Evolutionary conservation across 2,113 vertebrate genomes (phyloP).

Genomic region (Cochlearius cochlearius): DNA sequence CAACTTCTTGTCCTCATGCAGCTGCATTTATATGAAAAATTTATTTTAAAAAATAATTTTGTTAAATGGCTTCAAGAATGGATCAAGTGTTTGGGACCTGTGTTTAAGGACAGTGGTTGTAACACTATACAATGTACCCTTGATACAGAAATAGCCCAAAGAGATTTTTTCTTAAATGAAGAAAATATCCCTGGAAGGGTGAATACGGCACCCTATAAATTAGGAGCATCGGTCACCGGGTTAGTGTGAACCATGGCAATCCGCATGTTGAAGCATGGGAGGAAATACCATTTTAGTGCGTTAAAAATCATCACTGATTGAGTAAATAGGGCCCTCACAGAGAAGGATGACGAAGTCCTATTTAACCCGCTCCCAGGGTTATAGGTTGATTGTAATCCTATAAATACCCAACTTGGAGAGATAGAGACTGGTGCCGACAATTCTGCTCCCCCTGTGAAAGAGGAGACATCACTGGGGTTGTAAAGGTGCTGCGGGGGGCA

Average conservation of each 20-base stretch:
- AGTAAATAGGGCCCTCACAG: not conserved
- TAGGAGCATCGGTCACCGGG: not conserved
- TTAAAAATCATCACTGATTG: not conserved
- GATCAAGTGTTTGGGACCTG: not conserved
- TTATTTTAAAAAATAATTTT: not conserved
- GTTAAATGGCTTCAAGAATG: not conserved
- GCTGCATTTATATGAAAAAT: not conserved
- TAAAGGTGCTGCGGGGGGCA: not conserved
- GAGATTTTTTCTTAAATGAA: not conserved
- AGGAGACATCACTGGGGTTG: not conserved
- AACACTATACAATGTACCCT: not conserved
- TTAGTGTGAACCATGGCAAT: not conserved
- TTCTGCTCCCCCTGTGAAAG: not conserved
- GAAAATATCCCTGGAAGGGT: not conserved
- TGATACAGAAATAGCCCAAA: not conserved
- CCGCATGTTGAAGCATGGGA: accelerated
- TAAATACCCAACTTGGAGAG: not conserved
- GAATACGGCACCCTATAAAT: not conserved
- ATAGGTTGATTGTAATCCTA: not conserved
- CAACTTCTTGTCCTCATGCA: not conserved
- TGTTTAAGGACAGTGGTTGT: not conserved
- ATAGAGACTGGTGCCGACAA: not conserved
- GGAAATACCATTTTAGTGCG: not conserved
- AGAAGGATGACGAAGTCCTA: accelerated
- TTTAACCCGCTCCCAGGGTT: not conserved